Conservation (phyloP, 2,113 vertebrate species). For the Romanogobio albipinnatus region DNA sequence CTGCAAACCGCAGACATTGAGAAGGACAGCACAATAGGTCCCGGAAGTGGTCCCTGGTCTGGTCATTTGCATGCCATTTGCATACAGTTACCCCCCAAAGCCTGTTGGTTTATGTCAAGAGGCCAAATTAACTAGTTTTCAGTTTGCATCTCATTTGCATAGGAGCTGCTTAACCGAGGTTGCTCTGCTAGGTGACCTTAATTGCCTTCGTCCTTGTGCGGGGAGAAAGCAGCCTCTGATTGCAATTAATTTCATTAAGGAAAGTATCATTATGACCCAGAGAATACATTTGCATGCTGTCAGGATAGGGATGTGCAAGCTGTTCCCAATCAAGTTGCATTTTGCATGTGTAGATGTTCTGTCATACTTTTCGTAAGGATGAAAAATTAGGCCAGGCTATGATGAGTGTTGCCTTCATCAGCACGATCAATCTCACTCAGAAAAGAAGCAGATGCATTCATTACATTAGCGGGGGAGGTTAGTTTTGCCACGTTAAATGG, state of each 20-base stretch:
- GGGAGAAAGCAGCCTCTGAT: conserved; percentile 63
- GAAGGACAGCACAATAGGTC: conserved; percentile 56
- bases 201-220: conserved; percentile 66
- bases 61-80: conserved; percentile 80
- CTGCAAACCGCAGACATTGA: conserved; percentile 67
- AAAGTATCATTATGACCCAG: conserved; percentile 69
- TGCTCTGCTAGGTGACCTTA: conserved; percentile 74
- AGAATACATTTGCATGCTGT: conserved; percentile 73
- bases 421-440: conserved; percentile 79
- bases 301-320: conserved; percentile 73
- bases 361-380: conserved; percentile 80
- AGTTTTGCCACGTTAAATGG: conserved; percentile 22
- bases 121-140: conserved; percentile 82
- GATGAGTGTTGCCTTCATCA: conserved; percentile 66
- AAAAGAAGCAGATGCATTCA: conserved; percentile 68
- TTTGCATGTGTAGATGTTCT: conserved; percentile 70
- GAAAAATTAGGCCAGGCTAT: conserved; percentile 73
- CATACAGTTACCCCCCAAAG: conserved; percentile 67
- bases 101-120: conserved; percentile 79
- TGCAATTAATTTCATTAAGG: conserved; percentile 77
- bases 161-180: conserved; percentile 72
- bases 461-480: conserved; percentile 60
- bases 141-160: conserved; percentile 81
- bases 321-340: conserved; percentile 75
- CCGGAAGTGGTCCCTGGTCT: conserved; percentile 64